These are phyloP conservation scores for Probaryconus sp. DNA, from an alignment of 1,140 invertebrate species.

Conservation along the genomic window DNA sequence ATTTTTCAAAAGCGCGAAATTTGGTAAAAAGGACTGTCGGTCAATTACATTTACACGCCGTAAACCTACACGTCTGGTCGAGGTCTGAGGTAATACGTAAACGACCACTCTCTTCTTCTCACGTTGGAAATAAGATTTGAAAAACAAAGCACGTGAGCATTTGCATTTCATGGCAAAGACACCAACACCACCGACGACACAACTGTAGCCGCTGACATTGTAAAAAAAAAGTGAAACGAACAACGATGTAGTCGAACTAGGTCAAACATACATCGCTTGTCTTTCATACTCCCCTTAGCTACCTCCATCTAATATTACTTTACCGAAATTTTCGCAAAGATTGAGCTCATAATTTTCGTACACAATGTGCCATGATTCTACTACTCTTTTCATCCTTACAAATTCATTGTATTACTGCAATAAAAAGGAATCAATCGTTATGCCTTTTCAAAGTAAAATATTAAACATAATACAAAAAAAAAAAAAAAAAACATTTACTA, in stretches of 20 bases:
- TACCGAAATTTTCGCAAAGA: background rate
- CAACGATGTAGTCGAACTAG: background rate
- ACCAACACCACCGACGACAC: background rate
- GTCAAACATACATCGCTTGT: slow-evolving; percentile 3
- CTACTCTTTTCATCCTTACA: background rate
- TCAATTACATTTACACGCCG: no score
- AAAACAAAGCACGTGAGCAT: background rate
- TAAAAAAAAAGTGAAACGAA: slow-evolving; percentile 4
- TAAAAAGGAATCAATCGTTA: no score
- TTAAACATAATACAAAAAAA: no score
- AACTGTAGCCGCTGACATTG: background rate
- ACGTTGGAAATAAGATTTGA: background rate
- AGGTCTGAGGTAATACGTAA: no score
- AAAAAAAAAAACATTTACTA: no score
- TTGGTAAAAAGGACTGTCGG: no score
- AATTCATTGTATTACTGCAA: no score
- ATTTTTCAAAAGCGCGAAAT: no score
- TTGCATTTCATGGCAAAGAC: slow-evolving; percentile 4
- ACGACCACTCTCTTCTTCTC: no score
- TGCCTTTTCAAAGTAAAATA: no score
- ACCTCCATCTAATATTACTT: slow-evolving; percentile 4
- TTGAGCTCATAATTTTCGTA: background rate
- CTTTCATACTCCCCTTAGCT: slow-evolving; percentile 3
- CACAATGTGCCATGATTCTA: no score
- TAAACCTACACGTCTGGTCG: no score